Evolutionary conservation across 1,140 invertebrate species (phyloP).

Genomic region (Orussus abietinus): DNA sequence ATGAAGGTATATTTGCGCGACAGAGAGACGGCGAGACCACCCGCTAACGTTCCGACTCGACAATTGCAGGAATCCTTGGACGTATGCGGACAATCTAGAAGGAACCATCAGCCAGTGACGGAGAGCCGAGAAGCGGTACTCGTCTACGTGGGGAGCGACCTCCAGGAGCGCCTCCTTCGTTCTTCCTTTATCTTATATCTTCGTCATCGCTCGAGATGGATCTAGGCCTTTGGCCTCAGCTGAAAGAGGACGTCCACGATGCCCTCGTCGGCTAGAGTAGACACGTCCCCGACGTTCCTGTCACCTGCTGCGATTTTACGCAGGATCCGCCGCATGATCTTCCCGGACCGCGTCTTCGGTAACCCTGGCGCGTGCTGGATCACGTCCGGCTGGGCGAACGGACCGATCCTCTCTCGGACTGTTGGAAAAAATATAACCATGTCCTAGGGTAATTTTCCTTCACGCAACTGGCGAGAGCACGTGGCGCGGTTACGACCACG

Average conservation of each 20-base stretch:
- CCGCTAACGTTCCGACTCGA: no score
- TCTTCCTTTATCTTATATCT: not conserved
- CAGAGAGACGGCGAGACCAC: no score
- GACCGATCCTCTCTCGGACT: constrained; percentile 90
- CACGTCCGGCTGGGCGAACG: constrained; percentile 93
- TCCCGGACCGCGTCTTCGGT: constrained; percentile 96
- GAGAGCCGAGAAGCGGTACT: no score
- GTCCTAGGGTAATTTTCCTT: no score
- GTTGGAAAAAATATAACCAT: constrained; percentile 30
- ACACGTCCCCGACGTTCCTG: constrained; percentile 84
- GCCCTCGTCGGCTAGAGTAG: constrained; percentile 84
- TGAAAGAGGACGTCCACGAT: constrained; percentile 79
- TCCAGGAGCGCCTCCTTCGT: no score
- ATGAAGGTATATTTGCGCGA: no score
- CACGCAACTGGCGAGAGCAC: not conserved
- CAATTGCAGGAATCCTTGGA: no score
- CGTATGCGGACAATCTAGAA: no score
- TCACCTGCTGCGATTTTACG: constrained; percentile 90
- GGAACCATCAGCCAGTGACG: no score
- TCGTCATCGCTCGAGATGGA: not conserved
- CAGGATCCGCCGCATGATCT: constrained; percentile 94
- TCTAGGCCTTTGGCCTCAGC: constrained; percentile 54
- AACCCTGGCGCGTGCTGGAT: constrained; percentile 88
- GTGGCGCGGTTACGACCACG: no score
- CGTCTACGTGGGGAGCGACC: no score